phyloP scores from a whole-genome alignment of 64 coral and sea anemone genomes.

The Exaiptasia diaphana region DNA sequence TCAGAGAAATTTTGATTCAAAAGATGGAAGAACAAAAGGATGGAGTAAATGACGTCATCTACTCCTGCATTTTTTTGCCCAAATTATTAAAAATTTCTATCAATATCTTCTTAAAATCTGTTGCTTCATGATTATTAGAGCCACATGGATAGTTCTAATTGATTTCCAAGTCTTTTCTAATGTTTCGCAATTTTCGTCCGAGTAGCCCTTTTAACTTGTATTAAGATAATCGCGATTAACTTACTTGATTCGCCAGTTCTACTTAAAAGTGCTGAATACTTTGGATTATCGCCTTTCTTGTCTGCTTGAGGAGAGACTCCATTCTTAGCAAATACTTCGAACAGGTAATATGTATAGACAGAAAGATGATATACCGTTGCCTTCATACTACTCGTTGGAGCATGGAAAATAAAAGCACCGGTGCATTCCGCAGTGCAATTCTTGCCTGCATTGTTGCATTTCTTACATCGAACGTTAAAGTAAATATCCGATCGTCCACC shows the following conservation, averaged over 20 bases:
- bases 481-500: slow-evolving; percentile 46
- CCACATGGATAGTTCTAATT: no score
- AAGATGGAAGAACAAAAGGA: no score
- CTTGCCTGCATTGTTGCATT: neutral
- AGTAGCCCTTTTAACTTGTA: neutral
- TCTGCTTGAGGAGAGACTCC: slow-evolving; percentile 20
- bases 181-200: neutral
- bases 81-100: no score
- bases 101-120: no score
- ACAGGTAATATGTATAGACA: slow-evolving; percentile 18
- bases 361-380: slow-evolving; percentile 11
- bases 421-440: slow-evolving; percentile 30
- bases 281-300: neutral
- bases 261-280: neutral
- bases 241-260: slow-evolving; percentile 30
- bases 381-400: neutral
- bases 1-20: no score
- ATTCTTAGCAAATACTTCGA: slow-evolving; percentile 46
- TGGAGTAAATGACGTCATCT: no score
- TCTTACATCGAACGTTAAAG: slow-evolving; percentile 39
- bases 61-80: no score
- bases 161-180: neutral
- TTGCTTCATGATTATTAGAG: no score
- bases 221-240: no score
- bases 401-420: slow-evolving; percentile 10